Evolutionary conservation across 2,113 vertebrate species (phyloP).

Genomic region (Calonectris borealis): DNA sequence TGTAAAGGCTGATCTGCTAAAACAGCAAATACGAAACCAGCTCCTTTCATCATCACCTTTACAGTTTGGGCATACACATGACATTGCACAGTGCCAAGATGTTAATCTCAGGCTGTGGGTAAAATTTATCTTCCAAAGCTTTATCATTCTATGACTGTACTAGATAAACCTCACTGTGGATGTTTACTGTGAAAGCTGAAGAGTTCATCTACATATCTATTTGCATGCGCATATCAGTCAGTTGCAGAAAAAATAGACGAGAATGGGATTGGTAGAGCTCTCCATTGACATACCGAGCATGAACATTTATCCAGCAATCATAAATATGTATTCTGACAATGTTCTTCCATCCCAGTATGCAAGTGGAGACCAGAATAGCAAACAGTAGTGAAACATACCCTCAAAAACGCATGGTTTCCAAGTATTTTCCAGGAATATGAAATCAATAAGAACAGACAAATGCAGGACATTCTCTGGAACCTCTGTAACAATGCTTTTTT

Average conservation of each 20-base stretch:
- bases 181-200: constrained; percentile 53
- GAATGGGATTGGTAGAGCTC: constrained; percentile 44
- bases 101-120: constrained; percentile 19
- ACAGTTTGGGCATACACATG: not conserved
- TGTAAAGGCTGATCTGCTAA: not conserved
- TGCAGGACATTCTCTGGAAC: not conserved
- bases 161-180: constrained; percentile 40
- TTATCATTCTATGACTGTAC: constrained; percentile 18
- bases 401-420: not conserved
- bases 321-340: constrained; percentile 68
- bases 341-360: constrained; percentile 41
- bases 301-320: constrained; percentile 53
- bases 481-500: not conserved
- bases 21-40: not conserved
- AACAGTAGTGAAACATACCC: not conserved
- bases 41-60: constrained; percentile 2
- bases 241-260: not conserved
- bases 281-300: constrained; percentile 52
- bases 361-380: constrained; percentile 36
- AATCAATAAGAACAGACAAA: constrained; percentile 4
- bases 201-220: constrained; percentile 72
- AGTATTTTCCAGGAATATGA: not conserved
- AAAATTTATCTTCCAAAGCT: constrained; percentile 32
- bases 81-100: not conserved
- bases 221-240: constrained; percentile 65